Evolutionary conservation across 2,888 invertebrate genomes (phyloP).

Genomic region (Glaucopsyche alexis): DNA sequence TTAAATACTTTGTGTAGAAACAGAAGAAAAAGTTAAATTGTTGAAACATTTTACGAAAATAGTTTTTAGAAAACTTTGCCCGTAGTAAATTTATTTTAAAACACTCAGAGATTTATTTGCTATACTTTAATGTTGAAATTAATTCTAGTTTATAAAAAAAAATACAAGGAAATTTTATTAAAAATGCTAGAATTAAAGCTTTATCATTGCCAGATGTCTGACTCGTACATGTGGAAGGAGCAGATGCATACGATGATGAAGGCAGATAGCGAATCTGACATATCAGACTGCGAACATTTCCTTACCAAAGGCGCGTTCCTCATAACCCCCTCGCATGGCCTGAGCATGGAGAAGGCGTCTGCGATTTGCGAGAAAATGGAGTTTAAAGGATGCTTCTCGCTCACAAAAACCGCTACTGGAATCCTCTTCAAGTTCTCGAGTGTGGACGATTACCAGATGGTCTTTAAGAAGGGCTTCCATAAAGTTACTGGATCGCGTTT

Average conservation of each 20-base stretch:
- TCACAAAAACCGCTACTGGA: constrained; percentile 93
- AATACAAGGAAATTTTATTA: background rate
- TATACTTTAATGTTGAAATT: too few species aligned
- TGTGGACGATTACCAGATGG: constrained; percentile 91
- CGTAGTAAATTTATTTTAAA: too few species aligned
- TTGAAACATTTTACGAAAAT: too few species aligned
- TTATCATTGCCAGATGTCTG: constrained; percentile 63
- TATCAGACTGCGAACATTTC: constrained; percentile 87
- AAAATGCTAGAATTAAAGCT: background rate
- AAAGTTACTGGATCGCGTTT: constrained; percentile 91
- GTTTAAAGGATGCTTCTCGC: constrained; percentile 91
- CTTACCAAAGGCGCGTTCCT: constrained; percentile 91
- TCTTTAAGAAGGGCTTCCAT: constrained; percentile 92
- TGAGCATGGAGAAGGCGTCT: constrained; percentile 92
- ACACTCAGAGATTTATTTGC: too few species aligned
- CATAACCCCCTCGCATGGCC: constrained; percentile 91
- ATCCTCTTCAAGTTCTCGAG: constrained; percentile 93
- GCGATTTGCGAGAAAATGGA: constrained; percentile 93
- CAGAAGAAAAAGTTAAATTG: too few species aligned
- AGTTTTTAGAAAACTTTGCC: too few species aligned
- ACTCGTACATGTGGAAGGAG: constrained; percentile 77
- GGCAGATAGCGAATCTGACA: constrained; percentile 89
- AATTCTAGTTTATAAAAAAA: too few species aligned
- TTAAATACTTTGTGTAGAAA: too few species aligned
- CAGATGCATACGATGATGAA: constrained; percentile 81